phyloP scores from a whole-genome alignment of 2,888 invertebrate genomes.

The Amphipoea lucens region DNA sequence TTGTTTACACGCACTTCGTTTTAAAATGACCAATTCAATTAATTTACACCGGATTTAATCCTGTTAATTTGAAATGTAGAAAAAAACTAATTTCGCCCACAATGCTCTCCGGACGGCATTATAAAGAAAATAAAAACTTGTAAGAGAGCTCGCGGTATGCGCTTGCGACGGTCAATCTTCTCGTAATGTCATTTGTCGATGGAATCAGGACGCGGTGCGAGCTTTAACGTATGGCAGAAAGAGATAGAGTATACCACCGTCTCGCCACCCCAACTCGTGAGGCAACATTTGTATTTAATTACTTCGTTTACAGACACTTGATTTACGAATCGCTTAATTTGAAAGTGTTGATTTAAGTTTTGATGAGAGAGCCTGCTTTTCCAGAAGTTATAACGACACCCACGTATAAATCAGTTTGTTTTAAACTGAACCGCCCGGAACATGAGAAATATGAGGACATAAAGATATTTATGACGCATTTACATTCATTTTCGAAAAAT shows the following conservation, averaged over 20 bases:
- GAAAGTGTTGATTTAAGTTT: constrained; percentile 84
- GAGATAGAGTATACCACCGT: constrained; percentile 62
- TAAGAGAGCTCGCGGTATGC: constrained; percentile 69
- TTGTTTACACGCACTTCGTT: constrained; percentile 51
- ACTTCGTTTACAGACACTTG: constrained; percentile 80
- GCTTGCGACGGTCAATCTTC: constrained; percentile 76
- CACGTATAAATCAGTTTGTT: constrained; percentile 69
- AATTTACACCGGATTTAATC: constrained; percentile 56
- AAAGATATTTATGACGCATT: constrained; percentile 63
- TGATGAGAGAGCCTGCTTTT: constrained; percentile 70
- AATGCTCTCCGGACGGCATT: constrained; percentile 51
- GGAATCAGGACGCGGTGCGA: constrained; percentile 65
- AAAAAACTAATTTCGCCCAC: constrained; percentile 63
- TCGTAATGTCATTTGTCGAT: constrained; percentile 78
- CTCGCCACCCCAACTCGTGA: constrained; percentile 68
- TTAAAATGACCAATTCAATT: constrained; percentile 58
- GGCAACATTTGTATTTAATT: constrained; percentile 82
- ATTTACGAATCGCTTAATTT: constrained; percentile 84
- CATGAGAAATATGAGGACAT: constrained; percentile 57
- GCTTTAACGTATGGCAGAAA: constrained; percentile 59
- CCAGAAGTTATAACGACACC: constrained; percentile 70
- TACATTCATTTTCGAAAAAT: constrained; percentile 53
- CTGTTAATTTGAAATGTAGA: constrained; percentile 61
- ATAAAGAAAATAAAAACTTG: constrained; percentile 66
- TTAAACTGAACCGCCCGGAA: constrained; percentile 62